Conservation (phyloP, 2,888 invertebrate species). For the Geotrupes spiniger region DNA sequence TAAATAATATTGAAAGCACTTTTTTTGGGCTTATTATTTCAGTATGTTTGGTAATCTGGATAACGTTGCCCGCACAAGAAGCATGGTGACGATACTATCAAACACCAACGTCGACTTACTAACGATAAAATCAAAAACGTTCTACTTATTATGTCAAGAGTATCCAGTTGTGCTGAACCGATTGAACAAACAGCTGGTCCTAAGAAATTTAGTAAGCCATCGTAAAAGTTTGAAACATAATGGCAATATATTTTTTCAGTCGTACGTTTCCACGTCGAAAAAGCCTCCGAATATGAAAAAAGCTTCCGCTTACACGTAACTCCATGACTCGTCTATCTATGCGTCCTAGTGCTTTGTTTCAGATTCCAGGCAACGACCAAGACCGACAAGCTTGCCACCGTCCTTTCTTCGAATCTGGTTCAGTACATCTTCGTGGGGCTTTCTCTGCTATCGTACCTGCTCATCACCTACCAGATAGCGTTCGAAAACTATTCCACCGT, state of each 20-base stretch:
- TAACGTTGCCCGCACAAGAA: slow-evolving; percentile 25
- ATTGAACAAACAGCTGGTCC: slow-evolving; percentile 22
- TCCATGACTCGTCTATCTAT: no score
- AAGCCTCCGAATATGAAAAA: not conserved
- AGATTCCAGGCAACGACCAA: no score
- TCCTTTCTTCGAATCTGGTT: slow-evolving; percentile 7
- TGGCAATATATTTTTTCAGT: not conserved
- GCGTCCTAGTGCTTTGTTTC: no score
- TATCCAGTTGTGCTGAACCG: slow-evolving; percentile 22
- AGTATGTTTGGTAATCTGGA: slow-evolving; percentile 33
- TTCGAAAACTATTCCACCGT: slow-evolving; percentile 17
- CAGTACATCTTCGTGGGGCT: slow-evolving; percentile 17
- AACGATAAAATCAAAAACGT: slow-evolving; percentile 20
- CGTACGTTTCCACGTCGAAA: not conserved
- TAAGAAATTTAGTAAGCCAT: slow-evolving; percentile 23
- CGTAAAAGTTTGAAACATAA: not conserved
- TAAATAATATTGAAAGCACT: no score
- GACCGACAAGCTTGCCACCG: not conserved
- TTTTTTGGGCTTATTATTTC: no score
- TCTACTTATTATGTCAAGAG: slow-evolving; percentile 22
- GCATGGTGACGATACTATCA: slow-evolving; percentile 27
- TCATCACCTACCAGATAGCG: slow-evolving; percentile 24
- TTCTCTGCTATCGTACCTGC: slow-evolving; percentile 22
- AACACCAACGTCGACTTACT: slow-evolving; percentile 26
- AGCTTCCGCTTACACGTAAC: not conserved